These are phyloP conservation scores for Merops nubicus DNA, from an alignment of 2,113 vertebrate species.

Conservation along the genomic window DNA sequence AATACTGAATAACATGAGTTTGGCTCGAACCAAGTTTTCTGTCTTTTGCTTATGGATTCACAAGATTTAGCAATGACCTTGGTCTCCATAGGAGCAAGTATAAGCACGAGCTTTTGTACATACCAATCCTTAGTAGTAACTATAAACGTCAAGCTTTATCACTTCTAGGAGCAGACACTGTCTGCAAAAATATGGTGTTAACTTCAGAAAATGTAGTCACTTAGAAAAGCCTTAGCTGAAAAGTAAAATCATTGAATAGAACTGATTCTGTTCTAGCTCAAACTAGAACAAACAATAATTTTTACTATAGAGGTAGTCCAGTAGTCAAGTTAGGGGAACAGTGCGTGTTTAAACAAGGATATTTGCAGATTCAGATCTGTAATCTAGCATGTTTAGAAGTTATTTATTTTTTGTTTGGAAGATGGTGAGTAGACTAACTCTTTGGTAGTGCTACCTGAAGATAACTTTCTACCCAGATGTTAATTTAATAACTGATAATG, in stretches of 20 bases:
- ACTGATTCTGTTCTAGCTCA: not conserved
- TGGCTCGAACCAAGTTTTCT: not conserved
- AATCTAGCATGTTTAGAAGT: not conserved
- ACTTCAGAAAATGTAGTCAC: too few relatives aligned
- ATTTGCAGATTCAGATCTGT: not conserved
- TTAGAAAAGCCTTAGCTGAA: too few relatives aligned
- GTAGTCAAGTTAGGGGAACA: not conserved
- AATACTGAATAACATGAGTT: not conserved
- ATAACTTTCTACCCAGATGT: too few relatives aligned
- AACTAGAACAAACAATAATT: not conserved
- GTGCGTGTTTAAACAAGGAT: not conserved
- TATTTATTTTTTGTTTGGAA: not conserved
- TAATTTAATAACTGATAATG: not conserved
- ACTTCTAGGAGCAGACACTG: too few relatives aligned
- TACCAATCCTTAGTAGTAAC: too few relatives aligned
- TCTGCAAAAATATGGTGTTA: too few relatives aligned
- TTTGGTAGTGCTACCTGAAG: not conserved
- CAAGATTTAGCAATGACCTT: too few relatives aligned
- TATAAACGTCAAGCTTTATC: too few relatives aligned
- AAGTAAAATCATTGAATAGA: too few relatives aligned
- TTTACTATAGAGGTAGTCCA: not conserved
- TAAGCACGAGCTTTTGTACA: too few relatives aligned
- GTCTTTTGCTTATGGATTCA: not conserved
- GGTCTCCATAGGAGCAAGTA: too few relatives aligned
- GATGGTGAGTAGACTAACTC: not conserved